Conservation (phyloP, 2,888 invertebrate genomes). For the Loripinus fragilis region DNA sequence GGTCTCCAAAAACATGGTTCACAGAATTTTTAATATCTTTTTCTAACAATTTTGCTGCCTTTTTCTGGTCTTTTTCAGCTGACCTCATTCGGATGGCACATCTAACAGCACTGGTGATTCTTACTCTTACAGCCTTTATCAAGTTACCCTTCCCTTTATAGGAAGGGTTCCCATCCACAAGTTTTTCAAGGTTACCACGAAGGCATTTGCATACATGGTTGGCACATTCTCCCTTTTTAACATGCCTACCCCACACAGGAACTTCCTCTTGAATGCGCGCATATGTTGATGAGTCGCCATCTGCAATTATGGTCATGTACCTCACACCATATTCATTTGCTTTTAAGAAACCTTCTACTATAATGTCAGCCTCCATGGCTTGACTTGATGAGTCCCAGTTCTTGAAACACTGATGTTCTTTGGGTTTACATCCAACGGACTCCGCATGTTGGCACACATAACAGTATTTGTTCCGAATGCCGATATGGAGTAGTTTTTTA, state of each 20-base stretch:
- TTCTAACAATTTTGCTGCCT: slow-evolving; percentile 10
- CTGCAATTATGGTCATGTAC: slow-evolving; percentile 28
- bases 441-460: not conserved
- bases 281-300: slow-evolving; percentile 32
- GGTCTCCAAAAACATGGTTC: slow-evolving; percentile 44
- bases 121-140: slow-evolving; percentile 20
- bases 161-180: slow-evolving; percentile 25
- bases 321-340: too few species aligned
- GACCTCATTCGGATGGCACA: slow-evolving; percentile 21
- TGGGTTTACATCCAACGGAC: not conserved
- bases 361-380: slow-evolving; percentile 54
- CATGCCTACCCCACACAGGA: slow-evolving; percentile 25
- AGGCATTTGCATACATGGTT: slow-evolving; percentile 45
- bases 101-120: slow-evolving; percentile 9
- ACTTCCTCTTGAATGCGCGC: slow-evolving; percentile 28
- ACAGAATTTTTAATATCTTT: slow-evolving; percentile 51
- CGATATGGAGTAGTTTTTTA: slow-evolving; percentile 53
- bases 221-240: slow-evolving; percentile 37
- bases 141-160: slow-evolving; percentile 32
- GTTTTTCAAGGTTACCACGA: slow-evolving; percentile 31
- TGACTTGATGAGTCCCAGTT: slow-evolving; percentile 42
- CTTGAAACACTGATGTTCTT: slow-evolving; percentile 27
- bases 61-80: not conserved
- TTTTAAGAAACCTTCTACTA: slow-evolving; percentile 43
- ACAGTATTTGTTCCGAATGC: slow-evolving; percentile 34